These are phyloP conservation scores for Pseudolycoriella hygida DNA, from an alignment of 2,888 invertebrate genomes.

Conservation along the genomic window DNA sequence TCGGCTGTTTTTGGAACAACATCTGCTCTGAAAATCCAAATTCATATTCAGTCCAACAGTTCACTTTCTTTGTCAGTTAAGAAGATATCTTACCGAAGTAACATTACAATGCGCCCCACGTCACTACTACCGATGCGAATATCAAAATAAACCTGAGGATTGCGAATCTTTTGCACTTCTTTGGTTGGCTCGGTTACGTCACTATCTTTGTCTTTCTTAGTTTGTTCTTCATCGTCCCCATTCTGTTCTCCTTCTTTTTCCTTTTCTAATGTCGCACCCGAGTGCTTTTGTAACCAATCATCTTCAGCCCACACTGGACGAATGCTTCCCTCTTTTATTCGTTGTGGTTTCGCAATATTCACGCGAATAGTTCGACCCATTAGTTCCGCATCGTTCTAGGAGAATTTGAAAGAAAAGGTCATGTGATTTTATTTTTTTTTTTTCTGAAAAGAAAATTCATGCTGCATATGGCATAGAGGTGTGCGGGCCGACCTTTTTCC, in stretches of 20 bases:
- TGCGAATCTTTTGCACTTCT: conserved; percentile 24
- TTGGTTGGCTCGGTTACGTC: neutral
- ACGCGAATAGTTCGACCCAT: conserved; percentile 92
- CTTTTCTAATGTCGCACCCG: conserved; percentile 64
- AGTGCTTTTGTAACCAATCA: conserved; percentile 93
- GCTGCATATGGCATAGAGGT: too few species aligned
- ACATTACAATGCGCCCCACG: conserved; percentile 79
- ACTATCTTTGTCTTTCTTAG: neutral
- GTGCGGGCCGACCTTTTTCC: too few species aligned
- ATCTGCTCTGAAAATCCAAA: conserved; percentile 54
- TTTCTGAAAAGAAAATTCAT: too few species aligned
- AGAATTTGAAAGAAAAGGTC: too few species aligned
- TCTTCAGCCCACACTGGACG: conserved; percentile 98
- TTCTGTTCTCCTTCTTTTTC: conserved; percentile 25
- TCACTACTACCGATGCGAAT: conserved; percentile 78
- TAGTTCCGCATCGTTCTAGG: conserved; percentile 91
- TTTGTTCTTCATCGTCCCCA: conserved; percentile 13
- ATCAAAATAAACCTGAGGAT: conserved; percentile 92
- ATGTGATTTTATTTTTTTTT: too few species aligned
- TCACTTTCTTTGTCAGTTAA: too few species aligned
- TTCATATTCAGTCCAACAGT: conserved; percentile 25
- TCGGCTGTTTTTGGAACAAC: conserved; percentile 89
- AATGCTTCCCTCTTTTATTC: conserved; percentile 88
- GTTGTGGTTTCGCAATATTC: conserved; percentile 92
- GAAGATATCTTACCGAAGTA: conserved; percentile 36